Evolutionary conservation across 2,888 invertebrate genomes (phyloP), one percentile per base, ranked within the genome.

Genomic region (Rhagonycha lutea): DNA sequence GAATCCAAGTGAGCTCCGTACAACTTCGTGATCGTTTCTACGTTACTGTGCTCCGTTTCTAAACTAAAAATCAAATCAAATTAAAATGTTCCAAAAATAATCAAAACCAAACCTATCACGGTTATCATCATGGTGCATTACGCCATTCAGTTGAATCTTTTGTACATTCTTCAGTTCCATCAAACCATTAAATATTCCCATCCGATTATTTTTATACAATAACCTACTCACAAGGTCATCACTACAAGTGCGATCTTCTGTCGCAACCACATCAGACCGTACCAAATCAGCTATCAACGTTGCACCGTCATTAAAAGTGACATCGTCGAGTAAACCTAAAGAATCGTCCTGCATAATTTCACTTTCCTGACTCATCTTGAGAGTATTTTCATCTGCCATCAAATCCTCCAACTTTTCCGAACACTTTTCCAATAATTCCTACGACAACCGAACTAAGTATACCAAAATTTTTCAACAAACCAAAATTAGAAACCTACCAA

Each of bases 361-460:
- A 14, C 11, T 61, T 61, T 72, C 23, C 29, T 68, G 11, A 29
- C 11, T 29, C 28, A n/a, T 4, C n/a, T 14, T 4, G 29, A 24
- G 23, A 11, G n/a, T 65, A 12, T 28, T 32, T 29, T 68, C 47
- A 47, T 75, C 72, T 18, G 0, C 5, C 4, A 73, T 24, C 9
- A 78, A 74, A 10, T 69, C 26, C 73, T 79, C 73, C 4, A 79
- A 69, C 29, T 78, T 78, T 61, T 74, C 72, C 8, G 74, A 71
- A 32, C 79, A 79, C 63, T 76, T 67, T n/a, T 70, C 68, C n/a
- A 79, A 67, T n/a, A 73, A 70, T 47, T 78, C 73, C 79, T 79
- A 72, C 2, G 72, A 76, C 11, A 61, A 60, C 68, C 5, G 0
- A 10, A 3, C 24, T 18, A 62, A n/a, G n/a, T n/a, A 23, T 0